Percentiles rank a stretch among this genome's conserved stretches.
Evolutionary conservation across 2,797 vertebrate genomes (phyloP).

Genomic region (Hypotaenidia okinawae): DNA sequence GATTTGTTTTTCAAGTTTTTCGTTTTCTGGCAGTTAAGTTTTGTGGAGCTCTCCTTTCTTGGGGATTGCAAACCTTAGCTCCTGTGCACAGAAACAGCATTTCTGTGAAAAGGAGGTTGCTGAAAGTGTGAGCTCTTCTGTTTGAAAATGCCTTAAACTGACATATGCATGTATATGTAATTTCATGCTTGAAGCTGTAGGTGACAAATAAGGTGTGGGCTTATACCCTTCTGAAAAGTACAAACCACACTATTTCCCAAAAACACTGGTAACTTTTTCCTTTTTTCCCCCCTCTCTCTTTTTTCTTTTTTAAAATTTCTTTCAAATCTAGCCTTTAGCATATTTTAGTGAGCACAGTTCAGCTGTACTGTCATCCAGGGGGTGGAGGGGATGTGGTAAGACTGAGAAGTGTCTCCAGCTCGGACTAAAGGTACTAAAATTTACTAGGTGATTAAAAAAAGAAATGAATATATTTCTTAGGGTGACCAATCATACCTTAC

Average conservation of each 20-base stretch:
- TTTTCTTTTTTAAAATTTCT: no score
- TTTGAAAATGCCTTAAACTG: not conserved
- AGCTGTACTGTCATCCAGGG: not conserved
- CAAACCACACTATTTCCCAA: not conserved
- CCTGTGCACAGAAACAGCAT: not conserved
- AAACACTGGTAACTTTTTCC: not conserved
- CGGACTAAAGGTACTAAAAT: not conserved
- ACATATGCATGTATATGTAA: not conserved
- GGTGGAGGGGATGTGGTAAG: fast-evolving
- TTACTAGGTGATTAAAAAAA: not conserved
- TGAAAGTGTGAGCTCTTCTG: not conserved
- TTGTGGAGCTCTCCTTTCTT: not conserved
- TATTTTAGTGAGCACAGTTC: not conserved
- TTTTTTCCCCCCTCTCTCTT: no score
- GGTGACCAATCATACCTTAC: not conserved
- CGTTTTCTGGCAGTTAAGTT: not conserved
- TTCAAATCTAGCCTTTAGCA: not conserved
- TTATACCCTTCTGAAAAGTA: not conserved
- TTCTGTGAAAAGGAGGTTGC: not conserved
- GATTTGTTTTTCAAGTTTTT: not conserved
- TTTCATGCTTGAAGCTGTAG: not conserved
- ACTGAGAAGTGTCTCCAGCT: not conserved
- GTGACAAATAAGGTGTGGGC: not conserved
- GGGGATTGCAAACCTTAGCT: not conserved
- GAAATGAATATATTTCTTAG: not conserved